Percentiles rank a stretch among this genome's conserved stretches.
Evolutionary conservation across 2,797 vertebrate genomes (phyloP).

Genomic region (Florisuga fusca): DNA sequence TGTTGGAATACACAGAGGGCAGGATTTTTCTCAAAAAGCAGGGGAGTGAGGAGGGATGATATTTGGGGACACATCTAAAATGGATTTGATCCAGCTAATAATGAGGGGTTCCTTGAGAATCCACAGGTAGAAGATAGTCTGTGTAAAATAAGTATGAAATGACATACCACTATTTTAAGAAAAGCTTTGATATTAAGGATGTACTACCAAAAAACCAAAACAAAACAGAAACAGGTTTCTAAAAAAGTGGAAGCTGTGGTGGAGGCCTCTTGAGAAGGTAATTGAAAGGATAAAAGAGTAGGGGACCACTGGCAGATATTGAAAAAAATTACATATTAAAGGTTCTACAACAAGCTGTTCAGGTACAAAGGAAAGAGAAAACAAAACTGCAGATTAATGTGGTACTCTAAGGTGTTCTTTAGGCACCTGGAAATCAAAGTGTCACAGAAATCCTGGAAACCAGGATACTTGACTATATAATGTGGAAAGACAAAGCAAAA

Average conservation of each 20-base stretch:
- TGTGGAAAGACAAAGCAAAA: not conserved
- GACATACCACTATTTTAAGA: not conserved
- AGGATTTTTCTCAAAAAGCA: not conserved
- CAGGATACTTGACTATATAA: not conserved
- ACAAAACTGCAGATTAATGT: not conserved
- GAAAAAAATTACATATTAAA: not conserved
- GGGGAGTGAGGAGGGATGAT: not conserved
- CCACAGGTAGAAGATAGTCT: not conserved
- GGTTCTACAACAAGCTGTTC: not conserved
- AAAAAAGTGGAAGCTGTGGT: not conserved
- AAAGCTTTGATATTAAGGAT: not conserved
- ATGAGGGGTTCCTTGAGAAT: not conserved
- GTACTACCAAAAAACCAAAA: not conserved
- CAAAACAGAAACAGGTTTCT: not conserved
- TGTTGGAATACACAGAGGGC: not conserved
- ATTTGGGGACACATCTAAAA: not conserved
- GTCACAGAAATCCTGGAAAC: not conserved
- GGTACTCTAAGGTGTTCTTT: not conserved
- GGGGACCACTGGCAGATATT: not conserved
- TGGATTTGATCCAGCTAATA: not conserved
- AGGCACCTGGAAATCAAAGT: slow-evolving; percentile 22
- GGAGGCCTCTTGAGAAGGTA: not conserved
- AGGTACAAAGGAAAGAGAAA: slow-evolving; percentile 5
- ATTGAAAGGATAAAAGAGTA: slow-evolving; percentile 11
- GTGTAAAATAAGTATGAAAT: not conserved